Conservation (phyloP, 2,888 invertebrate genomes). For the Agrochola lychnidis region DNA sequence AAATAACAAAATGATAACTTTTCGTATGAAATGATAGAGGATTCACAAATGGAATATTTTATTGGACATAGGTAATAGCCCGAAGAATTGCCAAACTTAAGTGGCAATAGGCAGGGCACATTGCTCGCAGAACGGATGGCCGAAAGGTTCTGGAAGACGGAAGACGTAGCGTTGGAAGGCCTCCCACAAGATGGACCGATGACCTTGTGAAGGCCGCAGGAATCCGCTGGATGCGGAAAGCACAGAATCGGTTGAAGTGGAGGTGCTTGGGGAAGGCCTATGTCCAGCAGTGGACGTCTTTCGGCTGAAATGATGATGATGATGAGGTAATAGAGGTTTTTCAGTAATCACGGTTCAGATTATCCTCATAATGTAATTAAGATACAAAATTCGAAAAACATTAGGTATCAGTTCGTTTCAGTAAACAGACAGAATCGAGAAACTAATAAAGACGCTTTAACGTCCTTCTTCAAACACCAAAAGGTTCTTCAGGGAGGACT, state of each 20-base stretch:
- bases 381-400: conserved; percentile 33
- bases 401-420: conserved; percentile 49
- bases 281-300: too few species aligned
- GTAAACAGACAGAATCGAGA: conserved; percentile 48
- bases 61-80: background rate
- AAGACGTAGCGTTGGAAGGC: too few species aligned
- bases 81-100: too few species aligned
- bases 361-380: conserved; percentile 34
- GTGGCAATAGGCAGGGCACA: too few species aligned
- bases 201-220: too few species aligned
- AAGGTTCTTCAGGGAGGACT: conserved; percentile 69
- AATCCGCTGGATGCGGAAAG: too few species aligned
- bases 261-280: too few species aligned
- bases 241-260: too few species aligned
- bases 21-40: background rate
- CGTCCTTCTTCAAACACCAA: conserved; percentile 70
- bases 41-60: background rate
- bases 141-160: too few species aligned
- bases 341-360: background rate
- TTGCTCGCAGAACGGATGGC: too few species aligned
- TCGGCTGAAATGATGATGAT: too few species aligned
- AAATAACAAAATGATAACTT: background rate
- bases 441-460: conserved; percentile 68
- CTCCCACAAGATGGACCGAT: too few species aligned
- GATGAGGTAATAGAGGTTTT: background rate